These are phyloP conservation scores for Gambusia holbrooki DNA, from an alignment of 2,113 vertebrate genomes.

Conservation along the genomic window DNA sequence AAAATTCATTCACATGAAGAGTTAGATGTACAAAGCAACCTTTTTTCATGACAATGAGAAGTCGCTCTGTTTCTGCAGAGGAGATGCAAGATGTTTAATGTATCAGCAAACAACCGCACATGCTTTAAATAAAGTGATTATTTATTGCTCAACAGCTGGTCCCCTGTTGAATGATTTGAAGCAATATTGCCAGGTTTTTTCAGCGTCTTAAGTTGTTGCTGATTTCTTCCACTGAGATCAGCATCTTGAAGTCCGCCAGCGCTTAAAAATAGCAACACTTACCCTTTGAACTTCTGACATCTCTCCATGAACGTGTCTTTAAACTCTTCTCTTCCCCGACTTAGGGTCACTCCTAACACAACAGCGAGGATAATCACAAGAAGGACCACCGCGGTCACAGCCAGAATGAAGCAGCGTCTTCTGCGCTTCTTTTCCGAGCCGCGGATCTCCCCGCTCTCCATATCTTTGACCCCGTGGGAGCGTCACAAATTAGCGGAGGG, in stretches of 20 bases:
- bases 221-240: not conserved
- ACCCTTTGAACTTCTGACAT: conserved; percentile 45
- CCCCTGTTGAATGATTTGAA: not conserved
- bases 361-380: not conserved
- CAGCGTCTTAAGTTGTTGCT: not conserved
- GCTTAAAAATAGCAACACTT: not conserved
- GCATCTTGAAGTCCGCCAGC: no score
- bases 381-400: rapidly evolving
- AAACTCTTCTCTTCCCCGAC: not conserved
- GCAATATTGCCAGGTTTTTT: not conserved
- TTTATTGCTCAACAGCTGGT: no score
- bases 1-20: no score
- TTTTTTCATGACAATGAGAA: no score
- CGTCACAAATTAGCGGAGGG: no score
- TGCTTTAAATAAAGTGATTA: no score
- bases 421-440: rapidly evolving
- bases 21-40: no score
- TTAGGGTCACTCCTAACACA: not conserved
- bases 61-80: no score
- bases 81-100: no score
- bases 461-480: not conserved
- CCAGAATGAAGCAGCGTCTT: rapidly evolving
- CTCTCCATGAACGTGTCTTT: not conserved
- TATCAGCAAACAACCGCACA: no score
- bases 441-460: not conserved